Evolutionary conservation across 2,888 invertebrate genomes (phyloP), one percentile per base, ranked within the genome.

Genomic region (Enoplolaimus lenunculus): DNA sequence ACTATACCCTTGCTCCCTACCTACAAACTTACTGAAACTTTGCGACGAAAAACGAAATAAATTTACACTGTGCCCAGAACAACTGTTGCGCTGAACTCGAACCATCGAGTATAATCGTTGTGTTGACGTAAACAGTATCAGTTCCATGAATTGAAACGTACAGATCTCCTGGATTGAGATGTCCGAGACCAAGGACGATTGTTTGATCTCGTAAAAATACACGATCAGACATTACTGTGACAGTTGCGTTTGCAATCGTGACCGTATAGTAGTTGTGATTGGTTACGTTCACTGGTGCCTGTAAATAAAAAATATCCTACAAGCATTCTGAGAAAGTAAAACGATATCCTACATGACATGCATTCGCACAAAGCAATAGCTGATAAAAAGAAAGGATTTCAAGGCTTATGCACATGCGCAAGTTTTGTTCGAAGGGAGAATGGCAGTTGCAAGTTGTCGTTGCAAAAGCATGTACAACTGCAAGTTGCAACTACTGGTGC

Each of bases 221-320:
- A 33, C 76, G 75, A 34, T 78, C 76, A 71, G 77, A 78, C 45
- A 78, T 68, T 1, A 77, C 75, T 3, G 74, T 69, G 76, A 79
- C 76, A 28, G 74, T 73, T 2, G 75, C 74, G 29, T 74, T 76
- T 1, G 75, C 75, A 28, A 81, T 75, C 66, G 74, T 74, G n/a
- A 82, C 77, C 1, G 78, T 72, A 68, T 80, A 77, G 74, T 78
- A 82, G 74, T 82, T 82, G 67, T 76, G 74, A 74, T 81, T 82
- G 16, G 78, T 77, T 34, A 82, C 75, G 74, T 81, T 81, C 71
- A 80, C 78, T n/a, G 71, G 71, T 74, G 82, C 81, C 82, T 82
- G 77, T 65, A 78, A 76, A 34, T 7, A 64, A 29, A 69, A 66
- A 1, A 60, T 7, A n/a, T n/a, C n/a, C n/a, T 1, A 3, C 31